Percentiles rank a stretch among this genome's conserved stretches.
These are phyloP conservation scores for Sebastes schlegelii DNA, from an alignment of 2,113 vertebrate genomes.

Conservation along the genomic window DNA sequence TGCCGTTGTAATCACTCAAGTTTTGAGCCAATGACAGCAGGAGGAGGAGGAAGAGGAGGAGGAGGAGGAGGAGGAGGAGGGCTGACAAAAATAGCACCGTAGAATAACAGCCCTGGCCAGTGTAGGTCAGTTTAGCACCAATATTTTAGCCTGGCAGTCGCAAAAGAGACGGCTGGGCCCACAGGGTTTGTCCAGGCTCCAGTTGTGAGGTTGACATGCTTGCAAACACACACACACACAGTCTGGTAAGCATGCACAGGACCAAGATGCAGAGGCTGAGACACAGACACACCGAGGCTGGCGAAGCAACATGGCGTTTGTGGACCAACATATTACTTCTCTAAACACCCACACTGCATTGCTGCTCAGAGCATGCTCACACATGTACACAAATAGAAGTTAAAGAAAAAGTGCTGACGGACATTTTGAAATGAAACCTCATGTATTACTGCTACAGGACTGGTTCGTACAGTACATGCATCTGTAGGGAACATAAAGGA, in stretches of 20 bases:
- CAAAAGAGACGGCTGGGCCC: slow-evolving; percentile 14
- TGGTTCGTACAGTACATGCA: slow-evolving; percentile 1
- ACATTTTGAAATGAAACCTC: slow-evolving; percentile 1
- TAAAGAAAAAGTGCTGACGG: neutral
- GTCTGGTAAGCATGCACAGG: neutral
- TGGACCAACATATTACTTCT: slow-evolving; percentile 5
- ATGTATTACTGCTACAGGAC: slow-evolving; percentile 6
- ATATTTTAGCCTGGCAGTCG: slow-evolving; percentile 41
- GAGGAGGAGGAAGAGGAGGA: neutral
- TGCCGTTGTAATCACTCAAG: slow-evolving; percentile 64
- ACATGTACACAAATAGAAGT: neutral
- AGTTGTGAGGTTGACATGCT: slow-evolving; percentile 21
- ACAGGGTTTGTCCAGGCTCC: slow-evolving; percentile 7
- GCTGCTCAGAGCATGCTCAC: neutral
- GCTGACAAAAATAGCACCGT: slow-evolving; percentile 59
- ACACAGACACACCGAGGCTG: neutral
- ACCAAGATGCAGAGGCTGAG: slow-evolving; percentile 2
- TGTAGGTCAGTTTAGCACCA: slow-evolving; percentile 67
- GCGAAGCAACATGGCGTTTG: slow-evolving; percentile 1
- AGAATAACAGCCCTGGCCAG: slow-evolving; percentile 46
- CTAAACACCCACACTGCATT: slow-evolving; percentile 19
- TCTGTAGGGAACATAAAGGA: neutral
- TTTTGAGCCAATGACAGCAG: slow-evolving; percentile 53
- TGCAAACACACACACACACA: slow-evolving; percentile 12
- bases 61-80: no score